A percentile compares a stretch with the other conserved stretches of the same genome.
phyloP scores from a whole-genome alignment of 2,888 invertebrate genomes.

The Agrochola lychnidis region DNA sequence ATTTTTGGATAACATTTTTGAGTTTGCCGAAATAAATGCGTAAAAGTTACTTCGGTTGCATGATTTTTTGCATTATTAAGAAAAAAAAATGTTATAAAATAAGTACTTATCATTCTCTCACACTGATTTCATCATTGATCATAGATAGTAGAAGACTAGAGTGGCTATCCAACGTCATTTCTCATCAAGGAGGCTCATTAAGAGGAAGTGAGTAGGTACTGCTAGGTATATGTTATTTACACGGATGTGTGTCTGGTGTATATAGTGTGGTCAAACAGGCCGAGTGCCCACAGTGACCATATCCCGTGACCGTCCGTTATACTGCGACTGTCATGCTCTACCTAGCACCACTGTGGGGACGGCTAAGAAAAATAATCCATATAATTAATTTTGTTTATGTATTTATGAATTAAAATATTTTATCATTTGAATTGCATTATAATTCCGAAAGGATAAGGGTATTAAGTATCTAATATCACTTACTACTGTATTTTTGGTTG shows the following conservation, averaged over 20 bases:
- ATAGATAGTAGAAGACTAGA: background rate
- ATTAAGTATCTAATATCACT: too few relatives aligned
- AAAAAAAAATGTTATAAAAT: too few relatives aligned
- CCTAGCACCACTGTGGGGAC: slow-evolving; percentile 39
- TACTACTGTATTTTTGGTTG: background rate
- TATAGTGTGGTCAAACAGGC: slow-evolving; percentile 49
- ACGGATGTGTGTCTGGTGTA: slow-evolving; percentile 53
- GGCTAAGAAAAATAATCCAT: background rate
- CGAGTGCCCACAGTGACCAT: slow-evolving; percentile 30
- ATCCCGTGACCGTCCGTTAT: slow-evolving; percentile 63
- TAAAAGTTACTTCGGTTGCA: background rate
- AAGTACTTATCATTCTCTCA: too few relatives aligned
- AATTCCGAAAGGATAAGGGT: background rate
- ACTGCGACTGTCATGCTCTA: slow-evolving; percentile 57
- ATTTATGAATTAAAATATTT: background rate
- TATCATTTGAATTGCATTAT: background rate
- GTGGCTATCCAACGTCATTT: background rate
- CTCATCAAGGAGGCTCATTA: background rate
- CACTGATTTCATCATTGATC: background rate
- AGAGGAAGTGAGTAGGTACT: slow-evolving; percentile 20
- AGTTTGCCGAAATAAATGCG: background rate
- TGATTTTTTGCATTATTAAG: background rate
- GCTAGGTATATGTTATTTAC: slow-evolving; percentile 26
- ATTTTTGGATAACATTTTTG: background rate
- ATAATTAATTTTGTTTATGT: background rate